Base-by-base conservation (phyloP, 2,888 invertebrate genomes). In the Taphrorychus bicolor region DNA sequence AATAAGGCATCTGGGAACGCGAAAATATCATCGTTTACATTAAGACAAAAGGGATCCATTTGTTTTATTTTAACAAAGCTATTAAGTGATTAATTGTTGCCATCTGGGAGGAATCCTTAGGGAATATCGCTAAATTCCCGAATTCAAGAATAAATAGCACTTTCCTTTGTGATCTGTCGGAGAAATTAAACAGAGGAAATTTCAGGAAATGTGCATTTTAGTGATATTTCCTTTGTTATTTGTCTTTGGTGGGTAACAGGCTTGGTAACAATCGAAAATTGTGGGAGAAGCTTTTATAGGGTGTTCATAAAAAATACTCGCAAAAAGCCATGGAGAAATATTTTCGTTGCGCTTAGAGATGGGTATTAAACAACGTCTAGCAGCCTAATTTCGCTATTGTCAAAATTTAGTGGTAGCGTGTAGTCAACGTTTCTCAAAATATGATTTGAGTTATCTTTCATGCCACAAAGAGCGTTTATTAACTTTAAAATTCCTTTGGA, bases 21-120 rank as follows among this genome's bases (percentile, higher is more conserved):
- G 16, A 21, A 60, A 60, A 56, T 56, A 40, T 23, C 32, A 40
- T 40, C 53, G 59, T 54, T 66, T 53, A 66, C 54, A 66, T 54
- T 49, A 54, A 56, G 59, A 66, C 66, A 66, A 66, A 18, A 53
- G 53, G 59, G 56, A 16, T 24, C 19, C 51, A 22, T 53, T 59
- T 60, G 66, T 66, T 66, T 59, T 60, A 66, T 66, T 66, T 60
- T 59, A 66, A 60, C 66, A 66, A 59, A 60, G 66, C 49, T 56
- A 66, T 66, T 66, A 60, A 32, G 40, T 60, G 66, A 66, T 66
- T 66, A 66, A 66, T 66, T 60, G 54, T 66, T 59, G 32, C 56
- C 66, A 59, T 60, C 56, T 32, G 59, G 53, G 54, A 40, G 60
- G 66, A 59, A 60, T 53, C 54, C 59, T 5, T 19, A 23, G 41